Evolutionary conservation across 2,888 invertebrate genomes (phyloP).

Genomic region (Argyresthia goedartella): DNA sequence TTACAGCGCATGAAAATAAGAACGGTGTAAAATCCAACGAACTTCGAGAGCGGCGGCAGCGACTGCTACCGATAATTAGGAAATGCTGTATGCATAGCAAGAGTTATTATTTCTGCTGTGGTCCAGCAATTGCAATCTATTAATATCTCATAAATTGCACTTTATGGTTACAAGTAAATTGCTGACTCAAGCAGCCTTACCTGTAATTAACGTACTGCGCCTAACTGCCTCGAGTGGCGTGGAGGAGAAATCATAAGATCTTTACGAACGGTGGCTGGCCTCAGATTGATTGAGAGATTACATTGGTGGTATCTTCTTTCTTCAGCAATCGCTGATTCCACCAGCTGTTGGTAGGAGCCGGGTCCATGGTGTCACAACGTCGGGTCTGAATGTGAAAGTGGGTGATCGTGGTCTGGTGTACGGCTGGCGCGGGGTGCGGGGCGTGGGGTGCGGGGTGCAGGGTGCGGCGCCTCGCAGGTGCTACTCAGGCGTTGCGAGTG

Average conservation of each 20-base stretch:
- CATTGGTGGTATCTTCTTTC: too few species aligned
- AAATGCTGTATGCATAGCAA: constrained; percentile 24
- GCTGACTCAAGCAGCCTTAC: constrained; percentile 37
- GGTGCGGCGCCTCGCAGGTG: constrained; percentile 30
- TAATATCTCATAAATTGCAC: constrained; percentile 48
- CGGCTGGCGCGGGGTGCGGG: constrained; percentile 19
- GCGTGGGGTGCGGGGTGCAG: constrained; percentile 18
- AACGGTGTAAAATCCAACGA: too few species aligned
- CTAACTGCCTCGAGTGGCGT: constrained; percentile 10
- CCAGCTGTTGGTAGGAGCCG: too few species aligned
- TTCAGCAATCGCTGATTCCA: too few species aligned
- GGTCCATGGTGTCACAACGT: constrained; percentile 2
- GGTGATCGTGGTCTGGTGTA: constrained; percentile 19
- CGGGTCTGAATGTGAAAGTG: constrained; percentile 39
- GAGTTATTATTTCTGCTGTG: constrained; percentile 39
- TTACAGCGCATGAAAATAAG: too few species aligned
- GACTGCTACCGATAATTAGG: constrained; percentile 29
- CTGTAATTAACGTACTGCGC: constrained; percentile 31
- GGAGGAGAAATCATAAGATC: constrained; percentile 22
- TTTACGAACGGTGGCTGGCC: constrained; percentile 21
- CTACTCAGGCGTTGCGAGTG: constrained; percentile 55
- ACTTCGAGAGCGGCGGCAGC: background rate
- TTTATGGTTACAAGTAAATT: constrained; percentile 48
- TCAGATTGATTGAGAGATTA: too few species aligned
- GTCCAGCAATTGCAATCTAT: constrained; percentile 32